These are phyloP conservation scores for Bambusicola thoracicus DNA, from an alignment of 2,113 vertebrate species.

Conservation along the genomic window DNA sequence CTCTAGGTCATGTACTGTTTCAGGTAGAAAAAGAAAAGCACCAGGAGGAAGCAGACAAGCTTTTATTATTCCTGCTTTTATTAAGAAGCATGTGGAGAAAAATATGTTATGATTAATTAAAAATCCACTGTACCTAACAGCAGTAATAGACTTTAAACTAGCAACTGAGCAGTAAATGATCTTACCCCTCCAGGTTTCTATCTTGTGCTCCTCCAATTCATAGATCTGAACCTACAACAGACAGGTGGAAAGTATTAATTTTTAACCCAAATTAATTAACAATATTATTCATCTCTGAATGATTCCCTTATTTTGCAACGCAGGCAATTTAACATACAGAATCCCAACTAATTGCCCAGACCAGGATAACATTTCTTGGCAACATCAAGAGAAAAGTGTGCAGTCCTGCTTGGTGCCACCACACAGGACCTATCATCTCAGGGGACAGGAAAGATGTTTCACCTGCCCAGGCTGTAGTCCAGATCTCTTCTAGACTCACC, in stretches of 20 bases:
- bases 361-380: not conserved
- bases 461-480: not conserved
- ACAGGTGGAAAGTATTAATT: not conserved
- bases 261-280: not conserved
- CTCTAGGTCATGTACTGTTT: not conserved
- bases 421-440: not conserved
- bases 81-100: not conserved
- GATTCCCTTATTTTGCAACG: not conserved
- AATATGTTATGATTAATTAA: not conserved
- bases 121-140: not conserved
- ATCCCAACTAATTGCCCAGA: not conserved
- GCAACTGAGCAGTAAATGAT: not conserved
- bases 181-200: conserved; percentile 97
- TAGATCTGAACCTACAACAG: conserved; percentile 94
- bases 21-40: not conserved
- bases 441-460: not conserved
- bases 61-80: not conserved
- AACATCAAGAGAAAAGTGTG: not conserved
- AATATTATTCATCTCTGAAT: not conserved
- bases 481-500: not conserved
- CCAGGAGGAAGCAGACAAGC: not conserved
- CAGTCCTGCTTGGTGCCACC: not conserved
- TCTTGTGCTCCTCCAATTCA: conserved; percentile 97
- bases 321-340: not conserved
- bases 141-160: not conserved